phyloP scores from a whole-genome alignment of 2,888 invertebrate species.

The Sussaba pulchella region DNA sequence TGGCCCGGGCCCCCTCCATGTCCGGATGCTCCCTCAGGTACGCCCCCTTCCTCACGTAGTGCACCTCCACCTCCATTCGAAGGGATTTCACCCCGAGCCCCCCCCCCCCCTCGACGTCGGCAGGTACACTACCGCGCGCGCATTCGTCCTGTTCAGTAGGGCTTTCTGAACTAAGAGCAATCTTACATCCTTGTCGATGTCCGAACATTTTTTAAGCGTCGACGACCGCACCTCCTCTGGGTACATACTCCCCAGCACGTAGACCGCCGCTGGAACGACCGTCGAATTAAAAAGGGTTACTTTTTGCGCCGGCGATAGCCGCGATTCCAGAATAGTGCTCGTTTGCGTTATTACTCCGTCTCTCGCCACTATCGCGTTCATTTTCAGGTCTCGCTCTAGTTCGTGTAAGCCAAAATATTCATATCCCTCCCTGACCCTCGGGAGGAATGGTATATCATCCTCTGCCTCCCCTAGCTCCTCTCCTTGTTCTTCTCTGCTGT shows the following conservation, averaged over 20 bases:
- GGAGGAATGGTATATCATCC: no score
- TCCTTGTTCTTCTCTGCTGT: background rate
- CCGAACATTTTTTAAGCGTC: no score
- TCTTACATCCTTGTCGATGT: no score
- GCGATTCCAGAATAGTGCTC: constrained; percentile 18
- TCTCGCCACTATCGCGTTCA: background rate
- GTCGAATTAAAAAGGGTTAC: constrained; percentile 15
- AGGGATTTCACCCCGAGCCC: background rate
- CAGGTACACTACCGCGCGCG: background rate
- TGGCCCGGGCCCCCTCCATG: background rate
- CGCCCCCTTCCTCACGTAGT: no score
- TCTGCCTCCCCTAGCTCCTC: background rate
- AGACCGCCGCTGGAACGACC: no score
- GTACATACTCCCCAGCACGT: no score
- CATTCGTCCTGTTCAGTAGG: background rate
- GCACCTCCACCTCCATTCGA: background rate
- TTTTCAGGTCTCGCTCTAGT: no score
- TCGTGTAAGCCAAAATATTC: no score
- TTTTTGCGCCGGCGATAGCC: constrained; percentile 56
- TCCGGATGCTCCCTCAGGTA: constrained; percentile 17
- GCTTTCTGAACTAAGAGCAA: background rate
- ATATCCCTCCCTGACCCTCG: no score
- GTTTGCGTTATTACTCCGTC: background rate
- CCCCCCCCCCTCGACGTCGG: background rate
- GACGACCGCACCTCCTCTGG: no score